Percentiles rank a stretch among this genome's conserved stretches.
These are phyloP conservation scores for Sakesphorus luctuosus DNA, from an alignment of 2,113 vertebrate species.

Conservation along the genomic window DNA sequence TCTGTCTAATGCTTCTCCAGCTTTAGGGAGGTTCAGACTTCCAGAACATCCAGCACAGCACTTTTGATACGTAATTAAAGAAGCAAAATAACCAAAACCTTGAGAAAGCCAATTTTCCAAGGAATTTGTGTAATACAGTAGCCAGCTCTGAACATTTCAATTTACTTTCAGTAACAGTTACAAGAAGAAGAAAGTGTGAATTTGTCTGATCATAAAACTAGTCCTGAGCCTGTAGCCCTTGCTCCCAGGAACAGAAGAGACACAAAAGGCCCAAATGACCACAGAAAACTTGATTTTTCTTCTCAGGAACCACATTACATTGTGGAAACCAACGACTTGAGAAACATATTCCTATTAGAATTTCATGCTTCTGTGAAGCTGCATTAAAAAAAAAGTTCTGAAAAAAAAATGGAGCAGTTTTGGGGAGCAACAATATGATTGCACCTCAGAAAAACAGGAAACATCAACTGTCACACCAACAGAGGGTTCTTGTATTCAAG, in stretches of 20 bases:
- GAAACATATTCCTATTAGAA: neutral
- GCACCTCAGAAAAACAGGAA: neutral
- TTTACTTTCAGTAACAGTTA: neutral
- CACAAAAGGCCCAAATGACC: neutral
- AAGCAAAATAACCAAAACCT: neutral
- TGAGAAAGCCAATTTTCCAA: neutral
- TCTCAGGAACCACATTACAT: neutral
- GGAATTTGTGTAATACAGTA: neutral
- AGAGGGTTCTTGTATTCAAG: neutral
- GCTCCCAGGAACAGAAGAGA: neutral
- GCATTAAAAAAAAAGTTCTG: rapidly evolving
- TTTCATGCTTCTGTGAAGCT: neutral
- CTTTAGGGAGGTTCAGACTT: neutral
- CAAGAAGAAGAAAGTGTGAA: neutral
- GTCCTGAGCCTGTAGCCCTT: neutral
- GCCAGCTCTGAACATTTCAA: neutral
- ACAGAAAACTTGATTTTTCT: neutral
- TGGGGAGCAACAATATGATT: rapidly evolving
- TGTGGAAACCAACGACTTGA: neutral
- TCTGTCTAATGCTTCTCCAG: neutral
- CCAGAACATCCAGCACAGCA: neutral
- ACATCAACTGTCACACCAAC: neutral
- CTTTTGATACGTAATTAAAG: neutral
- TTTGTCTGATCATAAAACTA: neutral
- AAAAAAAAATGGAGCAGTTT: neutral